Evolutionary conservation across 1,140 invertebrate genomes (phyloP).

Genomic region (Battus philenor): DNA sequence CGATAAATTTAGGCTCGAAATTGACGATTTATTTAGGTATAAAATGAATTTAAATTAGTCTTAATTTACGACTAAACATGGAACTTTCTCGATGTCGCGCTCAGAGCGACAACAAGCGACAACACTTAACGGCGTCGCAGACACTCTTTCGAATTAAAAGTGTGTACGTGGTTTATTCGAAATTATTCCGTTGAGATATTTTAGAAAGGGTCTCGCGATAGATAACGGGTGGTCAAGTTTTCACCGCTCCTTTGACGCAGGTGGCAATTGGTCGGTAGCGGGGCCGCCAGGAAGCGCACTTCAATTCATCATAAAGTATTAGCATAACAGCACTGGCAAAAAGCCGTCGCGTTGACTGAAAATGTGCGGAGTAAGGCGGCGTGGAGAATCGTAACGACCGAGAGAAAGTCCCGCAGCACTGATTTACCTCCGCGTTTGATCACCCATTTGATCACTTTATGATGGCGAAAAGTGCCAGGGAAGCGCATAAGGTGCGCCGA

Average conservation of each 20-base stretch:
- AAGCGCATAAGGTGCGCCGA: conserved; percentile 58
- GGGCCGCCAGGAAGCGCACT: conserved; percentile 30
- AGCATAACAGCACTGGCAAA: conserved; percentile 53
- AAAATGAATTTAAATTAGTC: neutral
- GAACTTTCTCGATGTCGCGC: too few species aligned
- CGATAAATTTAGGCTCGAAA: conserved; percentile 5
- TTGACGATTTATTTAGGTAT: neutral
- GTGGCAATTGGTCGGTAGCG: conserved; percentile 6
- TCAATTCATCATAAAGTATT: conserved; percentile 53
- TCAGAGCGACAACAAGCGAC: too few species aligned
- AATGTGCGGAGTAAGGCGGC: conserved; percentile 40
- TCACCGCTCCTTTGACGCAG: neutral
- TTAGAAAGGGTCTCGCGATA: too few species aligned
- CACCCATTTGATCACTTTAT: conserved; percentile 72
- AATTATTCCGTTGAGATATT: too few species aligned
- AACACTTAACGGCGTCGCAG: too few species aligned
- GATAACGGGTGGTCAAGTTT: neutral
- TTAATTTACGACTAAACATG: too few species aligned
- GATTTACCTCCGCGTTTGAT: conserved; percentile 60
- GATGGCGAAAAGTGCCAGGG: conserved; percentile 62
- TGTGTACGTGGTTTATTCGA: too few species aligned
- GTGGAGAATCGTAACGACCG: conserved; percentile 60
- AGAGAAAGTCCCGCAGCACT: conserved; percentile 53
- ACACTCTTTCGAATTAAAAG: too few species aligned
- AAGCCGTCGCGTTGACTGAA: conserved; percentile 57